Conservation (phyloP, 2,797 vertebrate genomes). For the Thripadectes ignobilis region DNA sequence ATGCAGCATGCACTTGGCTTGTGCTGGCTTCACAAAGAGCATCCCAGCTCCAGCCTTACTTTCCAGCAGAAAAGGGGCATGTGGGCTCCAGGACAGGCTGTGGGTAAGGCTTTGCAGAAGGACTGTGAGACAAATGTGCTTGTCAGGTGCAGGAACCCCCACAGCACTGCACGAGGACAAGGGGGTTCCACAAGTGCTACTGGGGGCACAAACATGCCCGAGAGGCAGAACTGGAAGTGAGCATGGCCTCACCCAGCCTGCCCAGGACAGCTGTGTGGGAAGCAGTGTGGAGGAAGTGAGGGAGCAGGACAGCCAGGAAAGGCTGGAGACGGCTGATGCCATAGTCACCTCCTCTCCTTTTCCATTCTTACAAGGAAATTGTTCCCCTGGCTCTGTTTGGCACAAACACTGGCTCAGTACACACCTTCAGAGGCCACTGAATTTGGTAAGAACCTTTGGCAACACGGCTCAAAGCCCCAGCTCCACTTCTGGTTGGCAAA, state of each 20-base stretch:
- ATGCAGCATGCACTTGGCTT: fast-evolving
- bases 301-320: neutral
- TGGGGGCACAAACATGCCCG: neutral
- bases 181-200: fast-evolving
- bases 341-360: neutral
- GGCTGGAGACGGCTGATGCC: neutral
- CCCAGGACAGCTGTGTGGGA: neutral
- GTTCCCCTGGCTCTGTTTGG: neutral
- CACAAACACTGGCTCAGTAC: neutral
- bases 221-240: neutral
- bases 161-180: fast-evolving
- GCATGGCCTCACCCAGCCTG: neutral
- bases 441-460: conserved; percentile 15
- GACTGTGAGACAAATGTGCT: neutral
- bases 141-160: neutral
- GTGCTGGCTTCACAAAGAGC: neutral
- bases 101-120: neutral
- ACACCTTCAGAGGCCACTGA: neutral
- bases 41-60: neutral
- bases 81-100: neutral
- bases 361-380: neutral
- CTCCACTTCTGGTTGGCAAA: neutral
- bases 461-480: neutral
- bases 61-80: fast-evolving
- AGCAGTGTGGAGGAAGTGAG: neutral